Evolutionary conservation across 2,888 invertebrate genomes (phyloP).

Genomic region (Tuta absoluta): DNA sequence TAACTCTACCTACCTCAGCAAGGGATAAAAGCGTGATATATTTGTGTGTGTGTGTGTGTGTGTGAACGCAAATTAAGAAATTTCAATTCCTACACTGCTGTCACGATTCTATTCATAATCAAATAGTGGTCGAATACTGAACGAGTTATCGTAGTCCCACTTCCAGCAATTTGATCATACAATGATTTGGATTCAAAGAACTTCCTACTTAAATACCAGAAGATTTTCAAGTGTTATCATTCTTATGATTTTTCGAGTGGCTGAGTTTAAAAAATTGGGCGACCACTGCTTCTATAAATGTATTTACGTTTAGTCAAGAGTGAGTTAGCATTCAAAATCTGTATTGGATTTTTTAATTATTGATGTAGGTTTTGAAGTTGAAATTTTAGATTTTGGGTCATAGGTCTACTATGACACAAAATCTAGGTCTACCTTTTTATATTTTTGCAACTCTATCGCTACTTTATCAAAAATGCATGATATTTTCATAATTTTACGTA

Average conservation of each 20-base stretch:
- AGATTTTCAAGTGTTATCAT: conserved; percentile 50
- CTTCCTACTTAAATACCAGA: conserved; percentile 39
- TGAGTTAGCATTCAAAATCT: not conserved
- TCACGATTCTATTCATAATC: conserved; percentile 9
- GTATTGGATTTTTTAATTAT: too few relatives aligned
- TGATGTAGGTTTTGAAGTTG: too few relatives aligned
- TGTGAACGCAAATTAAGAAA: not conserved
- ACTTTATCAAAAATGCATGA: too few relatives aligned
- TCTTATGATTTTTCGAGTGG: conserved; percentile 39
- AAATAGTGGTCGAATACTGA: conserved; percentile 7
- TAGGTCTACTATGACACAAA: too few relatives aligned
- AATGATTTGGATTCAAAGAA: conserved; percentile 39
- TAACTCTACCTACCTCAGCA: too few relatives aligned
- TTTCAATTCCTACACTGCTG: not conserved
- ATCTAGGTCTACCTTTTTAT: too few relatives aligned
- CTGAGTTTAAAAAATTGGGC: conserved; percentile 52
- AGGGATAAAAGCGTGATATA: too few relatives aligned
- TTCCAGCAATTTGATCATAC: conserved; percentile 10
- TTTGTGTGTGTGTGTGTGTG: too few relatives aligned
- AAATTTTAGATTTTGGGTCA: too few relatives aligned
- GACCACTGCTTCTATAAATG: conserved; percentile 43
- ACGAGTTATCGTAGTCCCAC: conserved; percentile 20
- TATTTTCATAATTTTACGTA: too few relatives aligned
- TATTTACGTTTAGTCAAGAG: too few relatives aligned
- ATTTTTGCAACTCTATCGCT: too few relatives aligned